Evolutionary conservation across 2,113 vertebrate species (phyloP).

Genomic region (Siniperca knerii): DNA sequence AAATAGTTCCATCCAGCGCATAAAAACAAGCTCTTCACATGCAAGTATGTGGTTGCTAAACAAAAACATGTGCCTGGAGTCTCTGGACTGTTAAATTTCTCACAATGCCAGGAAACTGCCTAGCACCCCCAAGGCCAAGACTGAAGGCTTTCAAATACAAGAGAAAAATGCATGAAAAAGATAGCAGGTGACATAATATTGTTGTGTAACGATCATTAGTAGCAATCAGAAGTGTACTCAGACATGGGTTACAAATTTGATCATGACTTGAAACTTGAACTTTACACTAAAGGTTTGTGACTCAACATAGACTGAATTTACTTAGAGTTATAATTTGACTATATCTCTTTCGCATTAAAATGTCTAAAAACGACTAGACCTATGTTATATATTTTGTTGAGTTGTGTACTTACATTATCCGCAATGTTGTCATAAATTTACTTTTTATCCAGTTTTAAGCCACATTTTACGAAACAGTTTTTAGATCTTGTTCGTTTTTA

Average conservation of each 20-base stretch:
- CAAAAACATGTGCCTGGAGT: constrained; percentile 70
- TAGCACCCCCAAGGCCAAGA: constrained; percentile 69
- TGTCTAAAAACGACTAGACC: no score
- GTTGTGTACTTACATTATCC: no score
- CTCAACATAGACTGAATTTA: background rate
- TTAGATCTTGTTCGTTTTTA: no score
- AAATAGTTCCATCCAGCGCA: constrained; percentile 68
- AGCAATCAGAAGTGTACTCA: background rate
- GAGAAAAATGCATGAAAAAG: constrained; percentile 24
- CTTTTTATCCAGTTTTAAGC: no score
- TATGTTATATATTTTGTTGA: no score
- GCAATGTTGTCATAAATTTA: no score
- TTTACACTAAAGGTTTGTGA: background rate
- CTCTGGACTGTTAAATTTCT: constrained; percentile 72
- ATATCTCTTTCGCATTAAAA: no score
- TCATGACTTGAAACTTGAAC: background rate
- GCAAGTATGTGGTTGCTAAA: constrained; percentile 70
- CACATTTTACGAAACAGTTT: no score
- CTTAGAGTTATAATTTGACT: no score
- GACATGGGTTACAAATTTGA: background rate
- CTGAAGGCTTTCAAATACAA: constrained; percentile 38
- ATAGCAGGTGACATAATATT: constrained; percentile 38
- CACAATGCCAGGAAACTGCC: constrained; percentile 82
- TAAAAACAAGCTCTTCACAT: constrained; percentile 78
- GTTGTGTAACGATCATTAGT: constrained; percentile 35